Conservation (phyloP, 2,888 invertebrate species). For the Bombyx huttoni region DNA sequence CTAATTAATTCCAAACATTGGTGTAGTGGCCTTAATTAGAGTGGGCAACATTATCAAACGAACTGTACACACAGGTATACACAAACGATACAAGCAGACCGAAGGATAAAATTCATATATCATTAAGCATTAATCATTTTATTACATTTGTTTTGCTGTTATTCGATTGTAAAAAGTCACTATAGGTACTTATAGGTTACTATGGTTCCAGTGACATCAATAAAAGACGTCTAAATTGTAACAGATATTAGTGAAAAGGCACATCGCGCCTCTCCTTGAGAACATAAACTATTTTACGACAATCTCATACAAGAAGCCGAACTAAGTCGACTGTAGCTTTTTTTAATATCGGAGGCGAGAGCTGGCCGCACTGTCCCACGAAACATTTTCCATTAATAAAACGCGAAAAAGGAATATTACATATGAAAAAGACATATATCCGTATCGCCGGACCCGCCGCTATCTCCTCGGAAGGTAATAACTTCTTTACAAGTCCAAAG, state of each 20-base stretch:
- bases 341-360: conserved; percentile 64
- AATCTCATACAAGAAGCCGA: conserved; percentile 59
- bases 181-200: no score
- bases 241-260: no score
- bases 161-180: no score
- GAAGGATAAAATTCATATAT: conserved; percentile 33
- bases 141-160: not conserved
- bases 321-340: conserved; percentile 50
- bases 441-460: conserved; percentile 71
- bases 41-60: conserved; percentile 47
- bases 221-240: no score
- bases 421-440: conserved; percentile 73
- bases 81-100: conserved; percentile 23
- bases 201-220: no score
- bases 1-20: conserved; percentile 73
- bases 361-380: conserved; percentile 62
- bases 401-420: conserved; percentile 74
- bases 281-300: conserved; percentile 52
- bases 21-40: conserved; percentile 72
- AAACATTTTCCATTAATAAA: conserved; percentile 74
- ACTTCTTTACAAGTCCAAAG: conserved; percentile 76
- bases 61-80: conserved; percentile 26
- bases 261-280: conserved; percentile 15
- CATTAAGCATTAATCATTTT: conserved; percentile 18
- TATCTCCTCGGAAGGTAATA: conserved; percentile 73